phyloP scores from a whole-genome alignment of 2,888 invertebrate species.

The Bibio marci region DNA sequence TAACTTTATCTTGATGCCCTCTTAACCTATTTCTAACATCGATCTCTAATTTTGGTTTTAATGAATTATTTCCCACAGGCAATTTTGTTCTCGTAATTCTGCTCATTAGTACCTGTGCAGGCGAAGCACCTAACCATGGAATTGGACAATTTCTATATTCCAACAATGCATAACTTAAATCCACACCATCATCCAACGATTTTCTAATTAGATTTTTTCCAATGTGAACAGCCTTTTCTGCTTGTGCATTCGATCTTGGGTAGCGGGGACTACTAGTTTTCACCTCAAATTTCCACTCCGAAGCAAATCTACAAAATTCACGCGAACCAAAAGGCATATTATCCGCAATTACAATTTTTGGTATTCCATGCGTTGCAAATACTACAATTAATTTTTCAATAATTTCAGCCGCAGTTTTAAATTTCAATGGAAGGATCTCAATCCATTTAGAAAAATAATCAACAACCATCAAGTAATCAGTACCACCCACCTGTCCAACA shows the following conservation, averaged over 20 bases:
- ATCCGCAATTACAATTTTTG: conserved; percentile 8
- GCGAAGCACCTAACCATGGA: too few species aligned
- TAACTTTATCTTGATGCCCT: neutral
- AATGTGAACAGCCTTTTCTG: conserved; percentile 7
- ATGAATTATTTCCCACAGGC: neutral
- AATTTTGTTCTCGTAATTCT: neutral
- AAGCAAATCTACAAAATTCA: conserved; percentile 6
- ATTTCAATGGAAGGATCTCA: conserved; percentile 11
- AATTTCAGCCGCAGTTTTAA: conserved; percentile 6
- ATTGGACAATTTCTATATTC: conserved; percentile 14
- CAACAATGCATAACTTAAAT: conserved; percentile 10
- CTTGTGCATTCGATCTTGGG: conserved; percentile 8
- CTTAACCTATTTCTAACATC: neutral
- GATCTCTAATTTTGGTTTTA: neutral
- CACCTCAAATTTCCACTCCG: conserved; percentile 7
- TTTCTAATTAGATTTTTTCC: conserved; percentile 6
- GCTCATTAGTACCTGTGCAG: neutral
- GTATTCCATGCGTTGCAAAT: conserved; percentile 10
- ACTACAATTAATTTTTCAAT: neutral
- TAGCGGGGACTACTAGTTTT: conserved; percentile 7
- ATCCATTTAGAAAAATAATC: conserved; percentile 10
- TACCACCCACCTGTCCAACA: conserved; percentile 2
- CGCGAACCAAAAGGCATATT: conserved; percentile 7
- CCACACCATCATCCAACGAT: conserved; percentile 5
- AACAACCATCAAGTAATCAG: conserved; percentile 9